Evolutionary conservation across 2,113 vertebrate genomes (phyloP).

Genomic region (Spea bombifrons): DNA sequence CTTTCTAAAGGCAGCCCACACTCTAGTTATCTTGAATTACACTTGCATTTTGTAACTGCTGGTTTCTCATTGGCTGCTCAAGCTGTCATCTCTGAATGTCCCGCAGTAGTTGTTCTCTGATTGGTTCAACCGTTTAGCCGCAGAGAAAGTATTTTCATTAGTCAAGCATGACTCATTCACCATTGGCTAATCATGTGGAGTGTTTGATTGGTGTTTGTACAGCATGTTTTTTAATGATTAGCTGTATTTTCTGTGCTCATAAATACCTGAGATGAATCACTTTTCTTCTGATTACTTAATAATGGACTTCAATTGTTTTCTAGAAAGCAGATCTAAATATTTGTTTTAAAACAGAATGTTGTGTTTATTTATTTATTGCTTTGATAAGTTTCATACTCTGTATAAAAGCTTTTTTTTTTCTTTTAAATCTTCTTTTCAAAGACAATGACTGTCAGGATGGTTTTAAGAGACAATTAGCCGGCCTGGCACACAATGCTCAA

Average conservation of each 20-base stretch:
- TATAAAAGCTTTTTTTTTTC: too few species aligned
- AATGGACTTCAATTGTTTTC: too few species aligned
- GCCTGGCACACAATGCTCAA: too few species aligned
- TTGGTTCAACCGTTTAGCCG: slow-evolving; percentile 21
- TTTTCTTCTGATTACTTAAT: not conserved
- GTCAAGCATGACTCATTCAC: slow-evolving; percentile 29
- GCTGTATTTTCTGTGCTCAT: not conserved
- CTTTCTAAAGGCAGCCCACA: slow-evolving; percentile 32
- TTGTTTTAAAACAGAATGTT: not conserved
- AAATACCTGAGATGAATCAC: slow-evolving; percentile 11
- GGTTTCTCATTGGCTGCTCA: slow-evolving; percentile 8
- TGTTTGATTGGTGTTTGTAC: slow-evolving; percentile 10
- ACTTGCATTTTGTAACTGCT: slow-evolving; percentile 27
- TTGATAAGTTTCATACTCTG: not conserved
- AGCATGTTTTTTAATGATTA: not conserved
- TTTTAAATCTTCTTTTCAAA: too few species aligned
- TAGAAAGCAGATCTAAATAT: not conserved
- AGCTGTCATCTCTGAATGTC: slow-evolving; percentile 3
- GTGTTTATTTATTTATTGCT: not conserved
- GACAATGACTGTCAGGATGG: too few species aligned
- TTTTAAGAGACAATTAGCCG: too few species aligned
- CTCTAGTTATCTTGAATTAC: slow-evolving; percentile 43
- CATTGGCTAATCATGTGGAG: slow-evolving; percentile 10
- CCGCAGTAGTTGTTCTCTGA: not conserved
- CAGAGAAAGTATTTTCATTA: slow-evolving; percentile 45